Conservation (phyloP, 2,113 vertebrate species). For the Crocuta crocuta region DNA sequence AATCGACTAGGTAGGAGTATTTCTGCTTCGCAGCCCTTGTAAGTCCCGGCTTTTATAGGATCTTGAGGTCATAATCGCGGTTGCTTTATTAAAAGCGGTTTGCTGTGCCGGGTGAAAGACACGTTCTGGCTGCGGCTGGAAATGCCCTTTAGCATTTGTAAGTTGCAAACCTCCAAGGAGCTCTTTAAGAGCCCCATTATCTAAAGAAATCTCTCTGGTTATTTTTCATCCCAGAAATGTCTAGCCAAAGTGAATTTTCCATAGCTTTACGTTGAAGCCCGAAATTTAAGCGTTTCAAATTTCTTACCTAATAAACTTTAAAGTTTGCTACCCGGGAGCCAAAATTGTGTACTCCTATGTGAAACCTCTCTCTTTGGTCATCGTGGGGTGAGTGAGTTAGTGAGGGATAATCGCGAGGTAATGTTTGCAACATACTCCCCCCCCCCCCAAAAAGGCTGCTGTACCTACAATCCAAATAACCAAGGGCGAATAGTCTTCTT, state of each 20-base stretch:
- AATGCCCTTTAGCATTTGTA: not conserved
- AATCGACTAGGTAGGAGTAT: not conserved
- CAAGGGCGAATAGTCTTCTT: not conserved
- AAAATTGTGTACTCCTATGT: not conserved
- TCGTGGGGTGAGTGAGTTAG: not conserved
- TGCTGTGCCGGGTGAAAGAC: not conserved
- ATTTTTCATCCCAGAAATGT: slow-evolving; percentile 12
- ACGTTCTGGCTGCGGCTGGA: not conserved
- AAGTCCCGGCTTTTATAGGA: not conserved
- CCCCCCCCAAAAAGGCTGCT: not conserved
- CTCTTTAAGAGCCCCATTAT: not conserved
- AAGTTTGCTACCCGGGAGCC: not conserved
- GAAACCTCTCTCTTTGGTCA: not conserved
- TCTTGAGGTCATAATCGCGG: not conserved
- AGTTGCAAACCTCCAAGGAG: slow-evolving; percentile 36
- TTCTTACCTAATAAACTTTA: slow-evolving; percentile 17
- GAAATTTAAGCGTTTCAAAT: not conserved
- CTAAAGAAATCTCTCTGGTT: slow-evolving; percentile 9
- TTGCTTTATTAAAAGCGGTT: not conserved
- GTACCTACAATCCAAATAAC: not conserved
- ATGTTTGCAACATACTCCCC: not conserved
- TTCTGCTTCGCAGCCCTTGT: not conserved
- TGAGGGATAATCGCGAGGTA: not conserved
- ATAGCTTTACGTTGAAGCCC: not conserved
- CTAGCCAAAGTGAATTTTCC: not conserved